phyloP scores from a whole-genome alignment of 2,797 vertebrate genomes.

The Hippopotamyrus pictus region DNA sequence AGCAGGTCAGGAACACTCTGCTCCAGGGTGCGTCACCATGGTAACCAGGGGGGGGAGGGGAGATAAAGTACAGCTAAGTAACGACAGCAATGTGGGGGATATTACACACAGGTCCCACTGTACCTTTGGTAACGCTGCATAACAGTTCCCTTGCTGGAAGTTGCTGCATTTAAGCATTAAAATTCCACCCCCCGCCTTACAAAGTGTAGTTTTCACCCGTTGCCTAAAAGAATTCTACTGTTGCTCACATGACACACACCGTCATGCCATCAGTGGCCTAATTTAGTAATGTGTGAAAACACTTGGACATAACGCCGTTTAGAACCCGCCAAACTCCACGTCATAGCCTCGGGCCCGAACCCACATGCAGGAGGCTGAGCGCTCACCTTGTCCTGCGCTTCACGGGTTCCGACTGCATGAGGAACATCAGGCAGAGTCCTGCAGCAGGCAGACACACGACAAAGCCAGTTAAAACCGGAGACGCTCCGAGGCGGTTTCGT shows the following conservation, averaged over 20 bases:
- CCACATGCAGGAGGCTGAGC: background rate
- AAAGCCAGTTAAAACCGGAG: background rate
- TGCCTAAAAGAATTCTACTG: background rate
- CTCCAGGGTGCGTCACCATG: background rate
- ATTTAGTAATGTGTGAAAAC: background rate
- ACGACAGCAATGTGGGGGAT: background rate
- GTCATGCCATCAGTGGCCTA: background rate
- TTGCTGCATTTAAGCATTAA: background rate
- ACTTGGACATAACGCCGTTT: background rate
- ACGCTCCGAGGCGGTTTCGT: too few species aligned
- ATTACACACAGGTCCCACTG: background rate
- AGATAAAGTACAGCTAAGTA: background rate
- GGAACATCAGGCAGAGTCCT: slow-evolving; percentile 86
- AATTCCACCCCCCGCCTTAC: background rate
- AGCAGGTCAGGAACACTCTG: slow-evolving; percentile 71
- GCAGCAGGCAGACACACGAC: slow-evolving; percentile 34
- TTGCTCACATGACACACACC: background rate
- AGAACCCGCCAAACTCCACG: background rate
- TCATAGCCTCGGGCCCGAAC: background rate
- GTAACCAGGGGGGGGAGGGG: background rate
- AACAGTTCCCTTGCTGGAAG: background rate
- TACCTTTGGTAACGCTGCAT: background rate
- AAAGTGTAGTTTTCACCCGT: background rate
- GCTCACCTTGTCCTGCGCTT: slow-evolving; percentile 71
- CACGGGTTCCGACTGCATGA: slow-evolving; percentile 62